These are phyloP conservation scores for Hapalemur alaotrensis DNA, from an alignment of 2,797 vertebrate species.

Conservation along the genomic window DNA sequence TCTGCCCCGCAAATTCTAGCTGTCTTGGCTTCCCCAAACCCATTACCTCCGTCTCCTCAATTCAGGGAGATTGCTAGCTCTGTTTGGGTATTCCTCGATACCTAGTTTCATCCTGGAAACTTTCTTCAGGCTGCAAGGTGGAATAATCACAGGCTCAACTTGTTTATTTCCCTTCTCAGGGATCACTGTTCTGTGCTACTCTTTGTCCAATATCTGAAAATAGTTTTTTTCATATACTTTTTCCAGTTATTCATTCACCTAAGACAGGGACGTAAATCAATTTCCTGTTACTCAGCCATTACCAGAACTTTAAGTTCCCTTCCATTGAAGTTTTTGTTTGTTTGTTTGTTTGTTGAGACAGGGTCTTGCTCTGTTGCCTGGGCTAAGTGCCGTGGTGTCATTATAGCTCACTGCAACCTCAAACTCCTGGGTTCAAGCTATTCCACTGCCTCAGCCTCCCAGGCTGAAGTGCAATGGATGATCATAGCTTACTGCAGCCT, in stretches of 20 bases:
- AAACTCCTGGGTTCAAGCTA: too few relatives aligned
- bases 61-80: not conserved
- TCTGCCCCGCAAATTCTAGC: not conserved
- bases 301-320: not conserved
- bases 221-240: not conserved
- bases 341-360: too few relatives aligned
- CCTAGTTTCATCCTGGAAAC: not conserved
- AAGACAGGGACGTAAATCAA: not conserved
- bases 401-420: too few relatives aligned
- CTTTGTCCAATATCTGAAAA: constrained; percentile 23
- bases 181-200: not conserved
- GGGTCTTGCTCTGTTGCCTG: too few relatives aligned
- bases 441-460: too few relatives aligned
- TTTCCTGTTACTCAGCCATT: not conserved
- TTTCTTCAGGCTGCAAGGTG: not conserved
- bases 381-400: too few relatives aligned
- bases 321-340: not conserved
- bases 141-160: not conserved
- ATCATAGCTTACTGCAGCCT: too few relatives aligned
- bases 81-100: not conserved
- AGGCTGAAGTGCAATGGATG: too few relatives aligned
- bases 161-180: not conserved
- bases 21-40: not conserved
- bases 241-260: not conserved
- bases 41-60: not conserved